Conservation (phyloP, 2,113 vertebrate genomes). For the Microcebus lehilahytsara region DNA sequence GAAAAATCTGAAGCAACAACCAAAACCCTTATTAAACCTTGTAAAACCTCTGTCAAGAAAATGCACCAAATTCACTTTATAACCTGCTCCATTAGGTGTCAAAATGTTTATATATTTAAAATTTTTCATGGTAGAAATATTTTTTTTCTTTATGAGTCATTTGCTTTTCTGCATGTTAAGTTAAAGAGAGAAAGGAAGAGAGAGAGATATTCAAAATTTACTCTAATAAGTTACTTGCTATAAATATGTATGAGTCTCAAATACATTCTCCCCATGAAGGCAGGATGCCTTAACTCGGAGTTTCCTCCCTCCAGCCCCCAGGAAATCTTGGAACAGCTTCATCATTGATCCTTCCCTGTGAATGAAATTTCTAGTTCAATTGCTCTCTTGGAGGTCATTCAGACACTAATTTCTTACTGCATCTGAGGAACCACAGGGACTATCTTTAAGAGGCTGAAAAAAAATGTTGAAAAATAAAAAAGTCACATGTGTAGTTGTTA, state of each 20-base stretch:
- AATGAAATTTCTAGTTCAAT: background rate
- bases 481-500: background rate
- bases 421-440: background rate
- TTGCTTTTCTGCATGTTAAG: slow-evolving; percentile 32
- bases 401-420: background rate
- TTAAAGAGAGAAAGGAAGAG: background rate
- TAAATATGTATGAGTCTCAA: slow-evolving; percentile 40
- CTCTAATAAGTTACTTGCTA: background rate
- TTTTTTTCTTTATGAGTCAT: slow-evolving; percentile 64
- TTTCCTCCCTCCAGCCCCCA: background rate
- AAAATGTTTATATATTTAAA: slow-evolving; percentile 47
- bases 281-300: too few species aligned
- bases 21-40: background rate
- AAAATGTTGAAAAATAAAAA: background rate
- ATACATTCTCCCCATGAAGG: background rate
- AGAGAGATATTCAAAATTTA: slow-evolving; percentile 43
- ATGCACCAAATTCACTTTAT: background rate
- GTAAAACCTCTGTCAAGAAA: background rate
- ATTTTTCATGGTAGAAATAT: background rate
- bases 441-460: background rate
- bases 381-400: background rate
- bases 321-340: background rate
- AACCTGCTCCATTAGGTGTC: background rate
- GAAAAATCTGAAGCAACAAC: background rate
- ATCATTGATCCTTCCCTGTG: fast-evolving